Percentiles rank a stretch among this genome's conserved stretches.
These are phyloP conservation scores for Atethmia centrago DNA, from an alignment of 2,888 invertebrate genomes.

Conservation along the genomic window DNA sequence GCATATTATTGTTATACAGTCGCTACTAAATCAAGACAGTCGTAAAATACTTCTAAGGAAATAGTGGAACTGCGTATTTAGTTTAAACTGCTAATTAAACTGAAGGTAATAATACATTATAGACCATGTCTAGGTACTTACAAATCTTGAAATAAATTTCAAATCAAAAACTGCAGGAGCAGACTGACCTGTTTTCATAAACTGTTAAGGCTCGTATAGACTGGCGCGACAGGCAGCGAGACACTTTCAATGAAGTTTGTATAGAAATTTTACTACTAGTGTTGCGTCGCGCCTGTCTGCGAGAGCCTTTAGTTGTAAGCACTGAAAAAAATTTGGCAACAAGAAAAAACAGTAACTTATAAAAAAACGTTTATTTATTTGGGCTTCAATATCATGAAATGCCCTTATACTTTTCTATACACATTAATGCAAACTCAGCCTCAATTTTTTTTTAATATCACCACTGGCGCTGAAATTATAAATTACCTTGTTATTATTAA, in stretches of 20 bases:
- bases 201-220: too few relatives aligned
- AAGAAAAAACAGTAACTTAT: not conserved
- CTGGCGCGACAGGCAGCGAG: too few relatives aligned
- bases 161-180: not conserved
- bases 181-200: not conserved
- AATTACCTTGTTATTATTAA: slow-evolving; percentile 8
- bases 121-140: not conserved
- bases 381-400: not conserved
- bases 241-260: too few relatives aligned
- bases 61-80: slow-evolving; percentile 2
- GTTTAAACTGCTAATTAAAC: not conserved
- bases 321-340: not conserved
- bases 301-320: not conserved
- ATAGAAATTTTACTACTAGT: too few relatives aligned
- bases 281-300: too few relatives aligned
- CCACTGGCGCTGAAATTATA: not conserved
- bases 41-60: slow-evolving; percentile 17
- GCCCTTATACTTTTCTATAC: not conserved
- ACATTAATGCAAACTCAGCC: not conserved
- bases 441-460: not conserved
- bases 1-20: slow-evolving; percentile 31
- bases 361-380: not conserved
- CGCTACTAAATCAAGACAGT: slow-evolving; percentile 39
- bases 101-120: not conserved
- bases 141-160: not conserved